phyloP scores from a whole-genome alignment of 2,888 invertebrate species.

The Clanis bilineata region DNA sequence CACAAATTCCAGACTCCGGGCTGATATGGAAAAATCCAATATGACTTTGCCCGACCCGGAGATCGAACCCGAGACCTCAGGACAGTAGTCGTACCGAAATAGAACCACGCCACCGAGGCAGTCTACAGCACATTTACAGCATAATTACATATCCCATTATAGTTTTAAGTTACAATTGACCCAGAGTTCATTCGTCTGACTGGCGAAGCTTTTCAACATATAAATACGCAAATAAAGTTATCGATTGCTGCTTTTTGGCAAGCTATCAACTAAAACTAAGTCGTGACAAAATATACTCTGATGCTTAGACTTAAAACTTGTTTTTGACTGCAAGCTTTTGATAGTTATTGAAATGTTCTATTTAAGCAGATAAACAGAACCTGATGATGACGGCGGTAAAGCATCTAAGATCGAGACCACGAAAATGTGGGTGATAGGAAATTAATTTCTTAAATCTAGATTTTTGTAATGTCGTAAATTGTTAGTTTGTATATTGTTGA shows the following conservation, averaged over 20 bases:
- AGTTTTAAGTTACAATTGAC: neutral
- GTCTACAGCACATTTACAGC: neutral
- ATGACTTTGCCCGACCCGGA: no score
- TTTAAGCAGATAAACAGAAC: slow-evolving; percentile 17
- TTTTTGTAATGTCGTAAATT: no score
- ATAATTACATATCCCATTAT: neutral
- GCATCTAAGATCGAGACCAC: neutral
- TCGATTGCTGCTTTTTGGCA: slow-evolving; percentile 43
- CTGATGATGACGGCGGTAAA: neutral
- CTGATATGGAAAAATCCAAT: no score
- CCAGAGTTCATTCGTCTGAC: slow-evolving; percentile 18
- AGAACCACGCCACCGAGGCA: no score
- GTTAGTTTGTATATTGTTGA: no score
- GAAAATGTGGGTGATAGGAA: neutral
- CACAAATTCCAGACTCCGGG: no score
- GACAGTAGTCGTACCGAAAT: no score
- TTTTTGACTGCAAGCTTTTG: neutral
- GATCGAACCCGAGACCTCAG: no score
- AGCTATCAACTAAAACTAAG: slow-evolving; percentile 28
- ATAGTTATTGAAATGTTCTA: slow-evolving; percentile 26
- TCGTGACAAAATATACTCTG: slow-evolving; percentile 26
- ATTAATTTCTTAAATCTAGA: no score
- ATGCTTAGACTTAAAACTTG: neutral
- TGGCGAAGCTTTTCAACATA: slow-evolving; percentile 28
- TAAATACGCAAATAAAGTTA: slow-evolving; percentile 35